Conservation (phyloP, 2,888 invertebrate genomes). For the Stenodera caucasica region DNA sequence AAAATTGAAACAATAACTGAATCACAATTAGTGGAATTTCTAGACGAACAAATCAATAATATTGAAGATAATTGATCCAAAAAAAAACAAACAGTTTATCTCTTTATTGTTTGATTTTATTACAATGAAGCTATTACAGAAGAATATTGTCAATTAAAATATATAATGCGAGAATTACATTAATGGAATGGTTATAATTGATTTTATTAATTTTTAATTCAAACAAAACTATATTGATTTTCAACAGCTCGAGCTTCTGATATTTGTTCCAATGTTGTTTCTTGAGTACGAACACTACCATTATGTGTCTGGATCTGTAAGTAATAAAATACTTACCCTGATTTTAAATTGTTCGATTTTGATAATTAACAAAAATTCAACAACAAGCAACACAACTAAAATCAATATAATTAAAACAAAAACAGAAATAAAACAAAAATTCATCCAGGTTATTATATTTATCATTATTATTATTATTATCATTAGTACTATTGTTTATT, state of each 20-base stretch:
- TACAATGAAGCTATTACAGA: neutral
- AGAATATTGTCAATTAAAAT: neutral
- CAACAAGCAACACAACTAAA: constrained; percentile 6
- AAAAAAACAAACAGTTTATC: constrained; percentile 8
- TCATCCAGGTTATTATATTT: neutral
- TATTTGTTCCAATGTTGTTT: constrained; percentile 71
- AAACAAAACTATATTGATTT: constrained; percentile 81
- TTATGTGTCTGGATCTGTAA: constrained; percentile 72
- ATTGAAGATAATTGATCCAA: constrained; percentile 24
- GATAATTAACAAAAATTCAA: neutral
- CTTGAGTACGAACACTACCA: constrained; percentile 79
- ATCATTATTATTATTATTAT: neutral
- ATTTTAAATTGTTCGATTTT: neutral
- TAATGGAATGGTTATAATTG: neutral
- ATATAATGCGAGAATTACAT: neutral
- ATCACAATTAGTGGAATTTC: constrained; percentile 37
- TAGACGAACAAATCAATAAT: constrained; percentile 43
- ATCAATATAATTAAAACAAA: neutral
- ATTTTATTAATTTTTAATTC: constrained; percentile 33
- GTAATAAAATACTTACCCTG: constrained; percentile 23
- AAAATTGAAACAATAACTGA: constrained; percentile 23
- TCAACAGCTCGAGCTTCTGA: constrained; percentile 70
- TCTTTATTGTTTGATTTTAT: neutral
- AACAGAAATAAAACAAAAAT: constrained; percentile 8
- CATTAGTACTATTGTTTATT: neutral